Evolutionary conservation across 2,113 vertebrate species (phyloP), one percentile per base, ranked within the genome.

Genomic region (Ranitomeya variabilis): DNA sequence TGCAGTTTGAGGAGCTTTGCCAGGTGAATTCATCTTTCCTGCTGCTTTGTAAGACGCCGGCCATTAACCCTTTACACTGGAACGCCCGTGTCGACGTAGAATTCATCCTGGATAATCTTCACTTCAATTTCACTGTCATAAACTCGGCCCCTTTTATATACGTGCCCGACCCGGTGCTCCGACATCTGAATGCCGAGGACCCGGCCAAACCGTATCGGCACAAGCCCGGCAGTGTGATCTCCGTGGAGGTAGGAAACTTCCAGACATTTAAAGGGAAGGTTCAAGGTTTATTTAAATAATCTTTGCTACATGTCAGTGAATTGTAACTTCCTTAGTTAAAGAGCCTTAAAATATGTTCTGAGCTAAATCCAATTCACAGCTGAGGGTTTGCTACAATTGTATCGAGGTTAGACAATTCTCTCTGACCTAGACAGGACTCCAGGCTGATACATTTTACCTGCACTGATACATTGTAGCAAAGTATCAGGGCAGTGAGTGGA

Each of bases 191-290:
- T 91, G 93, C 95, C 0, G 96, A 96, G 85, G 96, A 98, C 77
- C 95, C 95, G 31, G 92, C 92, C 87, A 94, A 94, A 51, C 97
- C 96, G 0, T 99, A 98, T 93, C 96, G 96, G 67, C 97, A 99
- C 94, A 99, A 99, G 90, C 98, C 98, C 0, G 97, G 98, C 85
- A 99, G 98, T 5, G 97, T 99, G 93, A 97, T 99, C 73, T 98
- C 97, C 66, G 97, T 99, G 83, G 98, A 99, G 98, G 98, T 99
- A 92, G 77, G 66, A 80, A 26, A 9, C 45, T 6, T 26, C 37
- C 7, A 5, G 74, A 52, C 7, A 37, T 71, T 26, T 71, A 26
- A 13, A 71, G n/a, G 21, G 66, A 15, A n/a, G 23, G 9, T 10
- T 11, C 21, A 23, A 23, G 64, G 10, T 11, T 5, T 67, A 12